Base-by-base conservation (phyloP, 2,113 vertebrate species). In the Fulmarus glacialis region DNA sequence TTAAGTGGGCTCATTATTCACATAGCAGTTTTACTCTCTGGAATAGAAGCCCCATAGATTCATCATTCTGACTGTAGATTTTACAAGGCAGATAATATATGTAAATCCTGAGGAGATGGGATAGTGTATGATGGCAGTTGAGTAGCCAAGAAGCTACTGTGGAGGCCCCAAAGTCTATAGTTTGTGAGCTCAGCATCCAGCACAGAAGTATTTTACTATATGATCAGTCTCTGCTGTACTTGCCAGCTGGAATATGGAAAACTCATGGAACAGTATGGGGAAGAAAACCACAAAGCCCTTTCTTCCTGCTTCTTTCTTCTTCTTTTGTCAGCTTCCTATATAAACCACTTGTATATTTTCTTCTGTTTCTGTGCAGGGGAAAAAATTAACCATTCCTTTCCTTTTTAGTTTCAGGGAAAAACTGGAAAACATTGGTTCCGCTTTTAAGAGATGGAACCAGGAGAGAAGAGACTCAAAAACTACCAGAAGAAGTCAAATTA, bases 381-480 rank as follows among this genome's bases (percentile, higher is more conserved):
- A 38, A 59, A 66, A 47, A 30, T 22, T 55, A 83, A 93, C 59
- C 30, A 42, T 83, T 87, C 27, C 9, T 81, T 94, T 80, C 11
- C 10, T 19, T 55, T 87, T 81, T 88, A 98, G 98, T 98, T 97
- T 98, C 98, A 97, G 98, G 98, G 66, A 98, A 93, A 89, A 97
- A 98, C 81, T 99, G 98, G 98, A 98, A 98, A 97, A 98, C 98
- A 0, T 95, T 99, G 87, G 98, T 98, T 86, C 98, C 98, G 0
- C 98, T 98, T 89, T 90, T 98, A 90, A 98, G 98, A 92, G 98
- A 99, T 21, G 91, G 97, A 58, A 98, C 96, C 55, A 95, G 97
- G 86, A 97, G 98, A 96, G 98, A 98, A 27, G 98, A 97, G n/a
- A 92, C 88, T 29, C 70, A 84, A 6, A 96, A 92, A 47, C 68